Base-by-base conservation (phyloP, 2,113 vertebrate species). In the Myiopsitta monachus region DNA sequence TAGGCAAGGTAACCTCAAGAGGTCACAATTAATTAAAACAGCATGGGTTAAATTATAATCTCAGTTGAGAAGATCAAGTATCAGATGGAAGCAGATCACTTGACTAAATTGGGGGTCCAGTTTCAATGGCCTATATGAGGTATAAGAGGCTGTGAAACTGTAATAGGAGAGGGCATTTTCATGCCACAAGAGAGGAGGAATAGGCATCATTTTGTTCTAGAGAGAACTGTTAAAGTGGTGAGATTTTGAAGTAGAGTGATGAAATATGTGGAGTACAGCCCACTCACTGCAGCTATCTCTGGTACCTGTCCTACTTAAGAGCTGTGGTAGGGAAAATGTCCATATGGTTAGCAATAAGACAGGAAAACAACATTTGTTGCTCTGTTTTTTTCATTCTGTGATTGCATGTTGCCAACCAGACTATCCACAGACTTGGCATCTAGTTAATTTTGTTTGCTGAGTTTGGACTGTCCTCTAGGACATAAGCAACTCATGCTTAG, bases 241-340 rank as follows among this genome's bases (percentile, higher is more conserved):
- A 93, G 77, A 68, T 87, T 87, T 95, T 74, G 86, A 95, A 94
- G 67, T 27, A 63, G 87, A 85, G 83, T 82, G 93, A 86, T 95
- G 96, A 94, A 95, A 85, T 92, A 54, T 77, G 87, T 96, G 91
- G 92, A 96, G 84, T 94, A n/a, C 91, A 92, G 92, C 94, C 95
- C 87, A 97, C 96, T 89, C 92, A 91, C 83, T 96, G 92, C 74
- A 82, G 83, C 95, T 96, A 82, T 94, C 96, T 97, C 95, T 92
- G 87, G 86, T 97, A 96, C 94, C 96, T 96, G 96, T 96, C 95
- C 96, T 97, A 94, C 95, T 95, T 97, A 94, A 70, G 83, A 91
- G 66, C 92, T 89, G 70, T 95, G 92, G 63, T 66, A 87, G 78
- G 87, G 78, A 94, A 95, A 91, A 95, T 94, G 92, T 79, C 96